Conservation (phyloP, 1,140 invertebrate genomes). For the Hyles vespertilio region DNA sequence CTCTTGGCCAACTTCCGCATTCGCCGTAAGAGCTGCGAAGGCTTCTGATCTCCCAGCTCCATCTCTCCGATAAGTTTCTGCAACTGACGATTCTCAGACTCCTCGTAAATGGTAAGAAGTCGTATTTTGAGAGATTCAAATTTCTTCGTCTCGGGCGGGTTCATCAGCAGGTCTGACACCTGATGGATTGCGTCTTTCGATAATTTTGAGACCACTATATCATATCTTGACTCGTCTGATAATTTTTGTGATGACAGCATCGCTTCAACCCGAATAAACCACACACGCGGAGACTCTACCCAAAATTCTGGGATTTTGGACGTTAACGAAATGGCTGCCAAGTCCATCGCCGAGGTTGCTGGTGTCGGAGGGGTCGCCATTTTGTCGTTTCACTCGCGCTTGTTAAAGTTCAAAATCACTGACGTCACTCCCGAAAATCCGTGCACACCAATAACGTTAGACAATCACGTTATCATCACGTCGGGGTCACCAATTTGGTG, state of each 20-base stretch:
- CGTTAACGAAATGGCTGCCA: slow-evolving; percentile 9
- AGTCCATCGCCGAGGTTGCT: neutral
- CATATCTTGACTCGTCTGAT: slow-evolving; percentile 2
- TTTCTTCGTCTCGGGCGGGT: slow-evolving; percentile 5
- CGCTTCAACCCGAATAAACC: slow-evolving; percentile 13
- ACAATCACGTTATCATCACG: no score
- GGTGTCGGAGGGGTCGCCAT: no score
- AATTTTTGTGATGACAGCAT: slow-evolving; percentile 20
- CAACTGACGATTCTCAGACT: slow-evolving; percentile 1
- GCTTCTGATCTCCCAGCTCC: slow-evolving; percentile 5
- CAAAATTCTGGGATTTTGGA: slow-evolving; percentile 20
- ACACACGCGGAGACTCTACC: slow-evolving; percentile 14
- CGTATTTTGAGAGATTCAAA: neutral
- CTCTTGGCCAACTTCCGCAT: slow-evolving; percentile 6
- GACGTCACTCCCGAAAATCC: no score
- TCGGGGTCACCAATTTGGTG: no score
- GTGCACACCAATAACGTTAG: no score
- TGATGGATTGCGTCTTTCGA: slow-evolving; percentile 12
- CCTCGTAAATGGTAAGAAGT: slow-evolving; percentile 2
- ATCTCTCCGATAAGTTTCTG: slow-evolving; percentile 7
- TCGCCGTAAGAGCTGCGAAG: neutral
- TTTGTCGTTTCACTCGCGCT: no score
- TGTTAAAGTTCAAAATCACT: no score
- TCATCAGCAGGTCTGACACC: slow-evolving; percentile 10
- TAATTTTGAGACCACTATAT: slow-evolving; percentile 10